A percentile compares a stretch with the other conserved stretches of the same genome.
Conservation (phyloP, 30 jellyfish, hydroid and myxozoan genomes). For the Aurelia coerulea region DNA sequence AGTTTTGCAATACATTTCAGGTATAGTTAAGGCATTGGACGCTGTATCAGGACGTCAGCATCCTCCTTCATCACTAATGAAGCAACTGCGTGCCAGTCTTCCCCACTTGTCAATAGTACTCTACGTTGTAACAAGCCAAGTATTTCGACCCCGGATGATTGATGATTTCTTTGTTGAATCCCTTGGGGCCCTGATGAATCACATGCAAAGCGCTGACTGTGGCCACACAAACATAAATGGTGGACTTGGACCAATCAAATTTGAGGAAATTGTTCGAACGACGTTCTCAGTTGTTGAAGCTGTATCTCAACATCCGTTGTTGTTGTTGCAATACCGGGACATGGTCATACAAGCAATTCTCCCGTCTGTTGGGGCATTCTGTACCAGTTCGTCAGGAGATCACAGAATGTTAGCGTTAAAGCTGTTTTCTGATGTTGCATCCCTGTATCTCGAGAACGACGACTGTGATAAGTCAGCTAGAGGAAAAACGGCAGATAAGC, state of each 20-base stretch:
- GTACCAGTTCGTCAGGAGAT: constrained; percentile 72
- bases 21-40: constrained; percentile 66
- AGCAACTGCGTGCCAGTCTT: constrained; percentile 71
- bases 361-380: constrained; percentile 78
- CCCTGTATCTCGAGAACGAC: constrained; percentile 79
- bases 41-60: constrained; percentile 87
- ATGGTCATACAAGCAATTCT: constrained; percentile 43
- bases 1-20: constrained; percentile 27
- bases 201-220: constrained; percentile 51
- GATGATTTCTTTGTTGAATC: constrained; percentile 58
- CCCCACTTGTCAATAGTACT: constrained; percentile 75
- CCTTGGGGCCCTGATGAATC: constrained; percentile 55
- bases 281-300: constrained; percentile 92
- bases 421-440: constrained; percentile 74
- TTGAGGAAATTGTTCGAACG: constrained; percentile 67
- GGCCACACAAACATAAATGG: constrained; percentile 79
- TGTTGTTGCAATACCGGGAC: constrained; percentile 65
- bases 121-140: constrained; percentile 84
- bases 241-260: constrained; percentile 26
- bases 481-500: constrained; percentile 18
- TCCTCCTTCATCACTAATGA: constrained; percentile 80
- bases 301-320: constrained; percentile 86
- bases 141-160: constrained; percentile 80
- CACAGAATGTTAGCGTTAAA: constrained; percentile 76
- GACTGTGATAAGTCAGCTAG: constrained; percentile 64